Evolutionary conservation across 2,888 invertebrate species (phyloP).

Genomic region (Hypomecis punctinalis): DNA sequence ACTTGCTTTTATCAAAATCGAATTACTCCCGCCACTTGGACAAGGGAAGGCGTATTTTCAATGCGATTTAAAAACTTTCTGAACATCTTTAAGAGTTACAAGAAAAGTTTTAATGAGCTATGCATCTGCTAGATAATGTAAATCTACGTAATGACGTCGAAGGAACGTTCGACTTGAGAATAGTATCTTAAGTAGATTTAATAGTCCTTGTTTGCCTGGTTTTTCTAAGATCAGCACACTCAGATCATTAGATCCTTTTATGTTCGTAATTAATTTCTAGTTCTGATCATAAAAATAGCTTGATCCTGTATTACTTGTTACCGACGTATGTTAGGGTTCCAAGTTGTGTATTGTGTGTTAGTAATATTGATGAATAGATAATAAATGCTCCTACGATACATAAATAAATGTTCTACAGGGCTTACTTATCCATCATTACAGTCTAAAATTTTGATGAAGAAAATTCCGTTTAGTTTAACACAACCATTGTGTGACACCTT

Average conservation of each 20-base stretch:
- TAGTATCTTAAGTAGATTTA: too few relatives aligned
- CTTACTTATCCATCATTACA: too few relatives aligned
- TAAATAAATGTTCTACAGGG: too few relatives aligned
- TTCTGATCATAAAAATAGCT: constrained; percentile 7
- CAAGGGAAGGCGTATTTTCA: constrained; percentile 13
- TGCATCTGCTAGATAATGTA: too few relatives aligned
- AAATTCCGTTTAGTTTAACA: background rate
- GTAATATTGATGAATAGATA: too few relatives aligned
- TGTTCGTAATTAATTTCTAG: constrained; percentile 5
- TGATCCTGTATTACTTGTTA: constrained; percentile 4
- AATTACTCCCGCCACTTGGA: constrained; percentile 20
- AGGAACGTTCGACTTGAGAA: too few relatives aligned
- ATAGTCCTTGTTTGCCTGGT: background rate
- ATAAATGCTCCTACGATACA: too few relatives aligned
- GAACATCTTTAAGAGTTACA: background rate
- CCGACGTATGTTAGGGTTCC: background rate
- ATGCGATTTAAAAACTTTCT: constrained; percentile 9
- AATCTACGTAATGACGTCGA: too few relatives aligned
- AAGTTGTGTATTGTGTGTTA: too few relatives aligned
- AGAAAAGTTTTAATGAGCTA: constrained; percentile 1
- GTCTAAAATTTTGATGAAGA: too few relatives aligned
- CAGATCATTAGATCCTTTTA: background rate
- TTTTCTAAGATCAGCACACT: background rate
- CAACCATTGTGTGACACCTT: background rate
- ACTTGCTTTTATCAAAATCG: constrained; percentile 27